A percentile compares a stretch with the other conserved stretches of the same genome.
Evolutionary conservation across 2,888 invertebrate genomes (phyloP).

Genomic region (Cheilosia scutellata): DNA sequence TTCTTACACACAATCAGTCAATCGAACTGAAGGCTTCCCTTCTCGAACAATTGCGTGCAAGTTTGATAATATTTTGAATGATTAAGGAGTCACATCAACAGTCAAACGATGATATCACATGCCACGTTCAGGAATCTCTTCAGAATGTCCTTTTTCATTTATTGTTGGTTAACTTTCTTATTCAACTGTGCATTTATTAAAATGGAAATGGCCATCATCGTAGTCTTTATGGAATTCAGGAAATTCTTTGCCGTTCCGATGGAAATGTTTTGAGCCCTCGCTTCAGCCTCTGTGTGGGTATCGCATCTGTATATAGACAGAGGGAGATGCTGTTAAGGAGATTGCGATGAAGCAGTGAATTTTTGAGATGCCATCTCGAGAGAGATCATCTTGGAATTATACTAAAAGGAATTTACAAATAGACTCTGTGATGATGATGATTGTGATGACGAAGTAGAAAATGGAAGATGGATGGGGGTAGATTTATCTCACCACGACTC

Average conservation of each 20-base stretch:
- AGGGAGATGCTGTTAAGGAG: slow-evolving; percentile 40
- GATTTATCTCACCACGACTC: slow-evolving; percentile 19
- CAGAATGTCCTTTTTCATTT: slow-evolving; percentile 49
- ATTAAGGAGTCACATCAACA: not conserved
- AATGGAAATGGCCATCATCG: slow-evolving; percentile 50
- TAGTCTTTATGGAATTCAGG: slow-evolving; percentile 64
- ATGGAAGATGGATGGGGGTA: not conserved
- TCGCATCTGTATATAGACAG: not conserved
- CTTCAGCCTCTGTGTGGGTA: not conserved
- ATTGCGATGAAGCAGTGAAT: slow-evolving; percentile 66
- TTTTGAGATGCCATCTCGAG: slow-evolving; percentile 58
- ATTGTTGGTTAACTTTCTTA: slow-evolving; percentile 39
- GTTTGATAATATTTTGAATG: slow-evolving; percentile 39
- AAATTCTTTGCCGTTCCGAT: slow-evolving; percentile 49
- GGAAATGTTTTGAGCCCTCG: not conserved
- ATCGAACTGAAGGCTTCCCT: slow-evolving; percentile 6
- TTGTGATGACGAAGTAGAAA: slow-evolving; percentile 13
- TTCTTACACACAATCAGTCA: slow-evolving; percentile 28
- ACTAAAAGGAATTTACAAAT: slow-evolving; percentile 75
- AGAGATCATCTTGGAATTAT: slow-evolving; percentile 73
- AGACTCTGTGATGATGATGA: slow-evolving; percentile 53
- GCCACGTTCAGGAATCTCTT: slow-evolving; percentile 56
- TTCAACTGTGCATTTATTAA: slow-evolving; percentile 61
- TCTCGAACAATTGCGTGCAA: not conserved
- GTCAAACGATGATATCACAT: slow-evolving; percentile 45